Conservation (phyloP, 2,113 vertebrate genomes). For the Megaleporinus macrocephalus region DNA sequence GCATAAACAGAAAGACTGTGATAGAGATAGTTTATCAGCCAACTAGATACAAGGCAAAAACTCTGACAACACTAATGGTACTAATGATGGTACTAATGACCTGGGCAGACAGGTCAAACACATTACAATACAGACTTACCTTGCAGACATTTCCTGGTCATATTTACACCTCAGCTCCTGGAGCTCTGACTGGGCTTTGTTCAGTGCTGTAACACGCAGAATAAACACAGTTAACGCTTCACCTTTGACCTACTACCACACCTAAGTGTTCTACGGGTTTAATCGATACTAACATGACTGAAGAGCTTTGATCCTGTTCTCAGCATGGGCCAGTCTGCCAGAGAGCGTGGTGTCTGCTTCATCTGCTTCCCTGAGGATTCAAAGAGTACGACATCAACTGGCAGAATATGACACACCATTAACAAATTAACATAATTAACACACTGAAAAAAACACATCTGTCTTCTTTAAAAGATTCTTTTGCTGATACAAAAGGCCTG, state of each 20-base stretch:
- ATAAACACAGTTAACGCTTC: conserved; percentile 32
- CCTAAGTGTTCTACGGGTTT: conserved; percentile 32
- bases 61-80: too few relatives aligned
- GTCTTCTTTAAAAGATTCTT: too few relatives aligned
- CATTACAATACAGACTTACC: conserved; percentile 89
- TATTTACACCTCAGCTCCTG: conserved; percentile 93
- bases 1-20: neutral
- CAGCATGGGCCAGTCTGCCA: conserved; percentile 88
- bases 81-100: neutral
- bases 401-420: neutral
- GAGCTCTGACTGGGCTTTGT: conserved; percentile 90
- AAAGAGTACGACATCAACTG: conserved; percentile 11
- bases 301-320: conserved; percentile 94
- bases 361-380: conserved; percentile 82
- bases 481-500: too few relatives aligned
- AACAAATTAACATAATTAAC: too few relatives aligned
- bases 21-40: neutral
- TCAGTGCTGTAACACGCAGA: conserved; percentile 82
- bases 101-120: neutral
- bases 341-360: conserved; percentile 84
- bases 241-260: conserved; percentile 56
- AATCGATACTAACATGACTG: conserved; percentile 84
- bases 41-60: neutral
- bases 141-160: conserved; percentile 88
- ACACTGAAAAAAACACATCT: neutral